Percentiles rank a stretch among this genome's conserved stretches.
These are phyloP conservation scores for Lasioglossum baleicum DNA, from an alignment of 1,140 invertebrate species.

Conservation along the genomic window DNA sequence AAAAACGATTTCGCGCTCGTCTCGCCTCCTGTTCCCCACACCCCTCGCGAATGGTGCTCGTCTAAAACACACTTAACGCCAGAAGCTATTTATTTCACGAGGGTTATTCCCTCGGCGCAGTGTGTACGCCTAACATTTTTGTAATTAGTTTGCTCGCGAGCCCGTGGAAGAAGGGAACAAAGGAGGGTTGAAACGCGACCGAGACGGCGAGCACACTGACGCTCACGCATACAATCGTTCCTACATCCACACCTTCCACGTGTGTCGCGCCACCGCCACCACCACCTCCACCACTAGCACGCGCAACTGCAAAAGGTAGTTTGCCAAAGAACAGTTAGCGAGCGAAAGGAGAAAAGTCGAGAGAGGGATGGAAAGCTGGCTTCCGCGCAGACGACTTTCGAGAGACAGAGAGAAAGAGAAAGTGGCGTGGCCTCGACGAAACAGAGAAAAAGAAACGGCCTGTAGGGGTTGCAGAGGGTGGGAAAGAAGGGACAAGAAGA, in stretches of 20 bases:
- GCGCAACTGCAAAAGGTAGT: conserved; percentile 35
- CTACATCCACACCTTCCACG: background rate
- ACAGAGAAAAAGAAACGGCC: too few relatives aligned
- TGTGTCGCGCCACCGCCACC: background rate
- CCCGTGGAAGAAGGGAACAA: conserved; percentile 56
- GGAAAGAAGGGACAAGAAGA: too few relatives aligned
- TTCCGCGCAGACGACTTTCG: conserved; percentile 13
- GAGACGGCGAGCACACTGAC: conserved; percentile 40
- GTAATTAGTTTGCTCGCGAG: conserved; percentile 70
- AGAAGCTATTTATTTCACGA: conserved; percentile 69
- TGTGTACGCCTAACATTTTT: conserved; percentile 67
- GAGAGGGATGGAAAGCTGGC: conserved; percentile 10
- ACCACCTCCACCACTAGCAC: background rate
- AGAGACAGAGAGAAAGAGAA: background rate
- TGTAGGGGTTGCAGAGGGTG: background rate
- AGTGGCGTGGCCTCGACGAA: too few relatives aligned
- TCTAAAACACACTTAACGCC: conserved; percentile 60
- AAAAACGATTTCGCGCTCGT: conserved; percentile 50
- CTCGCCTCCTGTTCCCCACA: background rate
- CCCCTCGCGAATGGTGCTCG: conserved; percentile 21
- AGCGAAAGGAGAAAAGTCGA: conserved; percentile 22
- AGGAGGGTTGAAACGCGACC: conserved; percentile 43
- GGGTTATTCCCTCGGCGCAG: conserved; percentile 40
- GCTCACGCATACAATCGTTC: too few relatives aligned
- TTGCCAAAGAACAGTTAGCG: conserved; percentile 34